Percentiles rank a stretch among this genome's conserved stretches.
phyloP scores from a whole-genome alignment of 2,797 vertebrate genomes.

The Sebastes elongatus region DNA sequence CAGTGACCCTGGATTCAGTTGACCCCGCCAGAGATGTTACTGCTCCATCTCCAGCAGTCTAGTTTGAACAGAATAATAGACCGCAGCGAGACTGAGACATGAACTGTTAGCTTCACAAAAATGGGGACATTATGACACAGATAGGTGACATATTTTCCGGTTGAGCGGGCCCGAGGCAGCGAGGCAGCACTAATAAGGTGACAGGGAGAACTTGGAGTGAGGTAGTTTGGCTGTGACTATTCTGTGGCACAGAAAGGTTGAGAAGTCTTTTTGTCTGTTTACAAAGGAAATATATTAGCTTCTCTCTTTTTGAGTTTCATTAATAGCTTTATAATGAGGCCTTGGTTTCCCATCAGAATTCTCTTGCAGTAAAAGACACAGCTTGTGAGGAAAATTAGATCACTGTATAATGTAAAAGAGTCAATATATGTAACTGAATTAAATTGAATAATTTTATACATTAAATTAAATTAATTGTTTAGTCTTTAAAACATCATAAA shows the following conservation, averaged over 20 bases:
- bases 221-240: not conserved
- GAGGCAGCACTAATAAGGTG: conserved; percentile 64
- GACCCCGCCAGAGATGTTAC: conserved; percentile 20
- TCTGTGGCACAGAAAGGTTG: not conserved
- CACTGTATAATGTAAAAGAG: not conserved
- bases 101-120: conserved; percentile 40
- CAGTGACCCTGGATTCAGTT: conserved; percentile 49
- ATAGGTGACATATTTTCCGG: conserved; percentile 67
- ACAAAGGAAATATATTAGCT: not conserved
- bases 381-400: not conserved
- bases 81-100: conserved; percentile 4
- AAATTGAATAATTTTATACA: not conserved
- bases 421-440: not conserved
- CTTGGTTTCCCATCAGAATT: not conserved
- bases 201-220: conserved; percentile 30
- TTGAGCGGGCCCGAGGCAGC: conserved; percentile 39
- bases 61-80: conserved; percentile 53
- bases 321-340: not conserved
- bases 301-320: not conserved
- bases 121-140: conserved; percentile 56
- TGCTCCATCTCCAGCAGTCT: conserved; percentile 8
- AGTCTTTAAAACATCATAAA: not conserved
- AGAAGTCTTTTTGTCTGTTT: not conserved
- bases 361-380: not conserved
- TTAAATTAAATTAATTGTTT: not conserved